A percentile compares a stretch with the other conserved stretches of the same genome.
These are phyloP conservation scores for Oscheius sp. DNA, from an alignment of 2,888 invertebrate genomes.

Conservation along the genomic window DNA sequence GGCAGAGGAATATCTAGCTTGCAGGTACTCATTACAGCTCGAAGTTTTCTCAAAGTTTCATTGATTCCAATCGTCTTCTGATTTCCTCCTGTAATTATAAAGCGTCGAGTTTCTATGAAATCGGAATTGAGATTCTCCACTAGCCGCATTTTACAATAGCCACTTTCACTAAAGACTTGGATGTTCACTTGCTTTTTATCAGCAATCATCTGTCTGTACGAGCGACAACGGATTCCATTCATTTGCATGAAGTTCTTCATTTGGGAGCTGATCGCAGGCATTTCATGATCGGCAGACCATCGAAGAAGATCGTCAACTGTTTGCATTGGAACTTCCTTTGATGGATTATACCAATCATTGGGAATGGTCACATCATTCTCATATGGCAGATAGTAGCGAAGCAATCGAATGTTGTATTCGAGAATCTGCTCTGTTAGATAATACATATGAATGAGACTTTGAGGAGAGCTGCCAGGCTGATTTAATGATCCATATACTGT, in stretches of 20 bases:
- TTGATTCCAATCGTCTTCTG: neutral
- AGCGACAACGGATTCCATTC: neutral
- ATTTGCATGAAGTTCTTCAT: neutral
- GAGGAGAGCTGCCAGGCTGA: neutral
- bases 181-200: constrained; percentile 10
- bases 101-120: neutral
- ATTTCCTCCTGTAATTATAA: neutral
- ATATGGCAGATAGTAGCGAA: constrained; percentile 1
- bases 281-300: neutral
- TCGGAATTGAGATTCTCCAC: constrained; percentile 11
- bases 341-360: neutral
- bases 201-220: neutral
- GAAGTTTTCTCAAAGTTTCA: neutral
- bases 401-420: neutral
- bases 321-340: neutral
- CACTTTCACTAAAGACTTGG: constrained; percentile 14
- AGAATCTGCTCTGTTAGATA: constrained; percentile 10
- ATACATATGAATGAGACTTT: constrained; percentile 7
- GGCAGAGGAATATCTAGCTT: neutral
- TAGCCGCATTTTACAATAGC: constrained; percentile 13
- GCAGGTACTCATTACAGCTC: neutral
- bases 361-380: neutral
- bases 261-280: neutral
- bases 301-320: neutral
- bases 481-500: neutral